Conservation (phyloP, 2,797 vertebrate genomes). For the Spea hammondii region DNA sequence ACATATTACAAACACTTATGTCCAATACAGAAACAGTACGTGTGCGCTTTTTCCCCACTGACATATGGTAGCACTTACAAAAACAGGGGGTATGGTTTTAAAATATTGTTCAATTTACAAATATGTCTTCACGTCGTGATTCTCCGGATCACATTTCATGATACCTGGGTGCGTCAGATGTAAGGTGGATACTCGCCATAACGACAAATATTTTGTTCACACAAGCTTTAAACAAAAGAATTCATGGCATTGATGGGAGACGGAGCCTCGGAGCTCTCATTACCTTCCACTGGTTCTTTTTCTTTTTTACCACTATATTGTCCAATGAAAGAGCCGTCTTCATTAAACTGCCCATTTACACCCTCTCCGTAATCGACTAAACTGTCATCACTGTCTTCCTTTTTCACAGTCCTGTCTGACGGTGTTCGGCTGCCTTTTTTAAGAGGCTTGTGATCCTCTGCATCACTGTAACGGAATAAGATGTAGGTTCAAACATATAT, state of each 20-base stretch:
- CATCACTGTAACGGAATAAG: slow-evolving; percentile 80
- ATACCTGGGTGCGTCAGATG: slow-evolving; percentile 27
- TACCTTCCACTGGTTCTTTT: slow-evolving; percentile 87
- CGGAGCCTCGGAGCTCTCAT: slow-evolving; percentile 92
- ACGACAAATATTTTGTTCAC: slow-evolving; percentile 34
- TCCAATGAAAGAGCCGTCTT: slow-evolving; percentile 98
- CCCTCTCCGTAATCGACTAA: slow-evolving; percentile 99
- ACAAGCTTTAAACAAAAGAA: slow-evolving; percentile 85
- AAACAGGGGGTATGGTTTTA: slow-evolving; percentile 1
- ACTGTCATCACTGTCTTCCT: slow-evolving; percentile 96
- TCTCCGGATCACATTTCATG: slow-evolving; percentile 13
- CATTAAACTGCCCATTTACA: slow-evolving; percentile 97
- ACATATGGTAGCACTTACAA: slow-evolving; percentile 54
- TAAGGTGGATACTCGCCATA: slow-evolving; percentile 35
- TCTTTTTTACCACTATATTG: slow-evolving; percentile 96
- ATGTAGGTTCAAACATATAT: too few species aligned
- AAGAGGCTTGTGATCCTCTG: slow-evolving; percentile 96
- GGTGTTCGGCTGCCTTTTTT: slow-evolving; percentile 96
- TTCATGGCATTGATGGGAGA: slow-evolving; percentile 96
- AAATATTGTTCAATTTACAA: slow-evolving; percentile 31
- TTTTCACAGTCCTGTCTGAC: slow-evolving; percentile 94
- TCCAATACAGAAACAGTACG: slow-evolving; percentile 54
- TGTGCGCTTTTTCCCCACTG: slow-evolving; percentile 53
- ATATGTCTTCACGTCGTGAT: slow-evolving; percentile 11
- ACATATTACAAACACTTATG: slow-evolving; percentile 55